Conservation (phyloP, 2,113 vertebrate genomes). For the Todiramphus saurophagus region DNA sequence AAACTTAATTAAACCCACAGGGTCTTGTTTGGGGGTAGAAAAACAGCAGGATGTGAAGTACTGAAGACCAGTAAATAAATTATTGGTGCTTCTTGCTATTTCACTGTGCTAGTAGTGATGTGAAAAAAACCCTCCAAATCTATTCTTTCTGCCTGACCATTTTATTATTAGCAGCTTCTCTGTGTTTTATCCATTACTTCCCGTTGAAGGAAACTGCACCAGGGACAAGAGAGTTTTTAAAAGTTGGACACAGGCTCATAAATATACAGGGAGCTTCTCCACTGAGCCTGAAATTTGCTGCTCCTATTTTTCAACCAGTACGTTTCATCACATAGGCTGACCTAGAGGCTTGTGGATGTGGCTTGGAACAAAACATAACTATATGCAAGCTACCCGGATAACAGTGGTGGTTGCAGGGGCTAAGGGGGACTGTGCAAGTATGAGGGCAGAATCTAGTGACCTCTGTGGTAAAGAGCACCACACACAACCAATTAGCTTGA, state of each 20-base stretch:
- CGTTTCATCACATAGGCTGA: not conserved
- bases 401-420: not conserved
- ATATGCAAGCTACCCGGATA: not conserved
- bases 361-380: fast-evolving
- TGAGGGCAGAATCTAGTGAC: not conserved
- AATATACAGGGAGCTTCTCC: constrained; percentile 41
- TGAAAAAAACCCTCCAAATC: not conserved
- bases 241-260: constrained; percentile 29
- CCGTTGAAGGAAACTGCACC: not conserved
- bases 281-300: not conserved
- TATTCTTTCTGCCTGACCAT: constrained; percentile 33
- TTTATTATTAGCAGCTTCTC: constrained; percentile 47
- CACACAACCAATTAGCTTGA: not conserved
- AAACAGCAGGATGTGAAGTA: constrained; percentile 21
- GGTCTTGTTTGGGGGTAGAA: constrained; percentile 56
- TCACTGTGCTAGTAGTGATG: not conserved
- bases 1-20: constrained; percentile 61
- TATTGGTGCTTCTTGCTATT: constrained; percentile 1
- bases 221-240: constrained; percentile 43
- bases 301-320: constrained; percentile 13
- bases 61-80: constrained; percentile 52
- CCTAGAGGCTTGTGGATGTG: not conserved
- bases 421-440: not conserved
- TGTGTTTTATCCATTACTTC: constrained; percentile 35
- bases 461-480: not conserved